Base-by-base conservation (phyloP, 2,113 vertebrate genomes). In the Misgurnus mizolepis region DNA sequence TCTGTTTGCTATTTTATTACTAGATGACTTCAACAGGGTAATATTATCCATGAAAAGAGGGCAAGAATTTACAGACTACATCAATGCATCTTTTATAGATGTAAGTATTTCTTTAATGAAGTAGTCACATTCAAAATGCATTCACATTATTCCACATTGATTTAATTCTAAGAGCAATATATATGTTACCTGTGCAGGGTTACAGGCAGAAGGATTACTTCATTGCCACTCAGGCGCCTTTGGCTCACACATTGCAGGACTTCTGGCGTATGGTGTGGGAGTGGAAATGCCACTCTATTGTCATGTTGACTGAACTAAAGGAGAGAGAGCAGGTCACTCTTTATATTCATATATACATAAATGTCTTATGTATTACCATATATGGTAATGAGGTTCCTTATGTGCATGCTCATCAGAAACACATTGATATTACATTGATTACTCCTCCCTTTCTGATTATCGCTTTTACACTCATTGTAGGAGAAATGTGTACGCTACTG, bases 241-340 rank as follows among this genome's bases (percentile, higher is more conserved):
- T 99, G 18, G 86, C 90, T 0, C 96, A 97, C 90, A 99, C 98
- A 0, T 95, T 98, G 50, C 95, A 98, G 86, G 98, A 99, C 83
- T 99, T 98, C 93, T 99, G 98, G 98, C 88, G 96, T 79, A 99
- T 99, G 98, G 94, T 96, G 69, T 99, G 98, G 97, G 98, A 99
- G 80, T 96, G 96, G 96, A 97, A 96, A 85, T 98, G 96, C 80
- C 96, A 97, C 92, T 97, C 98, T 3, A 94, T 99, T 0, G 98
- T 99, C 40, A 98, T 99, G 96, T 95, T 99, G 74, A 99, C 98
- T 0, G 97, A 99, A 86, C 94, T 99, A 5, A 95, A 97, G 85
- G 98, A 99, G 92, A 93, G 97, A 84, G 98, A 99, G 87, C 98
- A 99, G 96, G 98, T 99, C 0, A 84, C n/a, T 39, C 49, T 22